These are phyloP conservation scores for Drosophila quinaria DNA, from an alignment of 2,888 invertebrate species.

Conservation along the genomic window DNA sequence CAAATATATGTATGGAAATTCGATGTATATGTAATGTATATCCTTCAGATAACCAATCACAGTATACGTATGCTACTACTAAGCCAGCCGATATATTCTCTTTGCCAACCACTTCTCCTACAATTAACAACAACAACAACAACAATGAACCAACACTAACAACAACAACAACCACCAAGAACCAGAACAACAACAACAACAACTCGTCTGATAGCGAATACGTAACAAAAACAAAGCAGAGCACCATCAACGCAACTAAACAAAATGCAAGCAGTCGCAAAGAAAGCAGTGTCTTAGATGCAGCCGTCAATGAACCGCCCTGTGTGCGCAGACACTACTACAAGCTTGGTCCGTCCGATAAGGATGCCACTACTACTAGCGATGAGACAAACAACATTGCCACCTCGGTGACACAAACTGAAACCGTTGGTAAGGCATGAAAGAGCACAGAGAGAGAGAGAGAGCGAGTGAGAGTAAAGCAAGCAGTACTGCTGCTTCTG, in stretches of 20 bases:
- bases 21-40: conserved; percentile 83
- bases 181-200: conserved; percentile 18
- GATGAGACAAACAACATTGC: conserved; percentile 37
- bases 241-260: conserved; percentile 34
- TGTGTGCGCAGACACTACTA: conserved; percentile 81
- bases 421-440: conserved; percentile 72
- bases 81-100: conserved; percentile 80
- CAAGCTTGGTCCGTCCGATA: conserved; percentile 83
- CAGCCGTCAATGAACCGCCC: conserved; percentile 72
- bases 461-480: neutral
- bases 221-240: conserved; percentile 80
- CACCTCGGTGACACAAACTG: conserved; percentile 59
- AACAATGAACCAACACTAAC: conserved; percentile 53
- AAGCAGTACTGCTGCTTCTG: conserved; percentile 23
- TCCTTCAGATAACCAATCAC: conserved; percentile 85
- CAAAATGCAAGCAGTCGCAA: neutral
- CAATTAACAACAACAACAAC: conserved; percentile 77
- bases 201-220: conserved; percentile 40
- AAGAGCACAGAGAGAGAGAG: conserved; percentile 13
- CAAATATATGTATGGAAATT: conserved; percentile 61
- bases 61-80: conserved; percentile 82
- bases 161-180: conserved; percentile 29
- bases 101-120: conserved; percentile 78
- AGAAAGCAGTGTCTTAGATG: conserved; percentile 43
- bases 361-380: conserved; percentile 35